Evolutionary conservation across 92 coral and sea anemone genomes (phyloP).

Genomic region (Siderastrea radians): DNA sequence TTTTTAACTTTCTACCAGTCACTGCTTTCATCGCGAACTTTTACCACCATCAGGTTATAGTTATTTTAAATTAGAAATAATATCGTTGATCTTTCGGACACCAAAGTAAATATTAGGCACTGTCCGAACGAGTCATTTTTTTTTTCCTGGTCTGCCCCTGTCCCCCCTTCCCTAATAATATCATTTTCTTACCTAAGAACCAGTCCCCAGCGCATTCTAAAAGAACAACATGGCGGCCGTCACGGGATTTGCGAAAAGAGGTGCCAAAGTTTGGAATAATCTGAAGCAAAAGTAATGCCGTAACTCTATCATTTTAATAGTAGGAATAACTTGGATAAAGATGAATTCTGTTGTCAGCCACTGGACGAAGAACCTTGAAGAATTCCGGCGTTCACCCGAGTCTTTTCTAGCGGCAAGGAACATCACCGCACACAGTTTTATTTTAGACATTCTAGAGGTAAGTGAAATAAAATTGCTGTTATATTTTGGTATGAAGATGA

Average conservation of each 20-base stretch:
- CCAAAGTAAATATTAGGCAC: not conserved
- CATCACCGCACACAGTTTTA: conserved; percentile 73
- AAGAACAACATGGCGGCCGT: conserved; percentile 29
- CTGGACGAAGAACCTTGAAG: conserved; percentile 41
- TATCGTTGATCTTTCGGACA: not conserved
- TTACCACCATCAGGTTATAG: not conserved
- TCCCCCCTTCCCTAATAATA: not conserved
- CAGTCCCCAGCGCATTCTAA: not conserved
- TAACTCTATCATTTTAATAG: not conserved
- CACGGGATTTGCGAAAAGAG: not conserved
- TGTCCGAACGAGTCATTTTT: not conserved
- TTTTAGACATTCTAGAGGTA: conserved; percentile 90
- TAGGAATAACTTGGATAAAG: not conserved
- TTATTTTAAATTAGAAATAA: no score
- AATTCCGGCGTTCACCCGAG: conserved; percentile 58
- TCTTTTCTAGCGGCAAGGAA: conserved; percentile 55
- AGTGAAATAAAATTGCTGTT: not conserved
- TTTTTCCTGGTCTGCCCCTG: not conserved
- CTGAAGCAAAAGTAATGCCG: not conserved
- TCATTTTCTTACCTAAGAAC: not conserved
- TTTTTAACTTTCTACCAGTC: no score
- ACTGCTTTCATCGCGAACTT: not conserved
- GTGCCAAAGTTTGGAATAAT: not conserved
- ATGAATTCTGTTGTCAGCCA: conserved; percentile 14
- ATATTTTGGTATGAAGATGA: not conserved